These are phyloP conservation scores for Digitonthophagus gazella DNA, from an alignment of 2,888 invertebrate genomes.

Conservation along the genomic window DNA sequence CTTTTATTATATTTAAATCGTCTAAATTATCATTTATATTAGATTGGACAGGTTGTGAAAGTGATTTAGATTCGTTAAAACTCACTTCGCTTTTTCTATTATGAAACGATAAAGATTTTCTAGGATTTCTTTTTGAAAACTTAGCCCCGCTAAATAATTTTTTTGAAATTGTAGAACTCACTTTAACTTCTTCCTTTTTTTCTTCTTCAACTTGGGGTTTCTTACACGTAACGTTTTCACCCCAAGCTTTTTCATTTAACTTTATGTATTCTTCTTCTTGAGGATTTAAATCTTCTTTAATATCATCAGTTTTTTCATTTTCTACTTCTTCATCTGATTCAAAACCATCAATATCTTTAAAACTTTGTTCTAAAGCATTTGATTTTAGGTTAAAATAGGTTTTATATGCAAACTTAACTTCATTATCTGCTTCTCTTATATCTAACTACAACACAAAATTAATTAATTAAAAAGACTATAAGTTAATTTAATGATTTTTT, in stretches of 20 bases:
- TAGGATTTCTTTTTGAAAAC: slow-evolving; percentile 73
- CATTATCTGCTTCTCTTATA: slow-evolving; percentile 71
- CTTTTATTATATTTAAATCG: slow-evolving; percentile 11
- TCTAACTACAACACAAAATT: slow-evolving; percentile 58
- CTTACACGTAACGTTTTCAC: slow-evolving; percentile 51
- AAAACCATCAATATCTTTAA: slow-evolving; percentile 57
- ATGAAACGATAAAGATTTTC: slow-evolving; percentile 60
- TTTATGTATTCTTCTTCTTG: slow-evolving; percentile 15
- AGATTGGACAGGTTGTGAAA: slow-evolving; percentile 32
- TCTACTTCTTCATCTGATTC: slow-evolving; percentile 39
- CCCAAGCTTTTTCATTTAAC: slow-evolving; percentile 51
- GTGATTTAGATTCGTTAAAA: slow-evolving; percentile 29
- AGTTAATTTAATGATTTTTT: too few species aligned
- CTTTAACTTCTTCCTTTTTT: slow-evolving; percentile 39
- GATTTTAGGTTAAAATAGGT: slow-evolving; percentile 80
- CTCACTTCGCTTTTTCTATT: slow-evolving; percentile 41
- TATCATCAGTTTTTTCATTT: neutral
- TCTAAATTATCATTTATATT: neutral
- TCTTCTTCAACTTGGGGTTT: slow-evolving; percentile 37
- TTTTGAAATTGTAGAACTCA: slow-evolving; percentile 54
- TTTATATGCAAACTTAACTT: slow-evolving; percentile 76
- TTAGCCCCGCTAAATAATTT: slow-evolving; percentile 69
- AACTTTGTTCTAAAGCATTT: slow-evolving; percentile 67
- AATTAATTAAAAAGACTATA: neutral
- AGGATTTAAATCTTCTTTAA: slow-evolving; percentile 6